phyloP scores from a whole-genome alignment of 2,888 invertebrate species.

The Zygogramma bicolorata region DNA sequence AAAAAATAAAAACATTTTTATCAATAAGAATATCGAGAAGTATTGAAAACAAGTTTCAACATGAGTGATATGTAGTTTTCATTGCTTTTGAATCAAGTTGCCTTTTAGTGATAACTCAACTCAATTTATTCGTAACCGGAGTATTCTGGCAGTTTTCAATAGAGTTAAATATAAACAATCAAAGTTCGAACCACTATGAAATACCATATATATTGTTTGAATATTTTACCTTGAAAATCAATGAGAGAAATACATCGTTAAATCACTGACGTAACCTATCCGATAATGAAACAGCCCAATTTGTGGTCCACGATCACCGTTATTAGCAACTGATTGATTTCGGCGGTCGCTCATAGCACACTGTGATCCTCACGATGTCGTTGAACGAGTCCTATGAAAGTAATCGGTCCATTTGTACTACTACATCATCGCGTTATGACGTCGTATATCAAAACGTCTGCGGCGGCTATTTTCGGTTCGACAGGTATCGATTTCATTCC shows the following conservation, averaged over 20 bases:
- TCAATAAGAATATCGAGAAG: too few species aligned
- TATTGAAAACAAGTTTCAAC: too few species aligned
- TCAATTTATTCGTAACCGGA: too few species aligned
- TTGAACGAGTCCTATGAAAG: constrained; percentile 33
- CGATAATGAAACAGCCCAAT: constrained; percentile 6
- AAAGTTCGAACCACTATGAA: too few species aligned
- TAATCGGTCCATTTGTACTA: constrained; percentile 34
- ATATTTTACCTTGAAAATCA: too few species aligned
- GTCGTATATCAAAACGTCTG: constrained; percentile 27
- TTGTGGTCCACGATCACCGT: constrained; percentile 14
- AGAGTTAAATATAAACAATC: too few species aligned
- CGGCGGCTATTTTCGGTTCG: background rate
- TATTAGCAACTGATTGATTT: constrained; percentile 29
- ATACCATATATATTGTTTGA: too few species aligned
- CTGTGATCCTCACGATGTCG: constrained; percentile 18
- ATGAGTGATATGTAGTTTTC: too few species aligned
- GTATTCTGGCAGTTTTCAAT: too few species aligned
- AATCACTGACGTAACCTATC: background rate
- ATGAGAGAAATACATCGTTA: background rate
- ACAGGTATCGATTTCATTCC: constrained; percentile 4
- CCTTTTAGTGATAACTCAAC: too few species aligned
- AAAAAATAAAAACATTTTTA: too few species aligned
- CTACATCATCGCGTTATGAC: constrained; percentile 23
- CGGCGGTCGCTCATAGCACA: constrained; percentile 30
- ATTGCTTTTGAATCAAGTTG: too few species aligned